These are phyloP conservation scores for Goniozus legneri DNA, from an alignment of 1,140 invertebrate species.

Conservation along the genomic window DNA sequence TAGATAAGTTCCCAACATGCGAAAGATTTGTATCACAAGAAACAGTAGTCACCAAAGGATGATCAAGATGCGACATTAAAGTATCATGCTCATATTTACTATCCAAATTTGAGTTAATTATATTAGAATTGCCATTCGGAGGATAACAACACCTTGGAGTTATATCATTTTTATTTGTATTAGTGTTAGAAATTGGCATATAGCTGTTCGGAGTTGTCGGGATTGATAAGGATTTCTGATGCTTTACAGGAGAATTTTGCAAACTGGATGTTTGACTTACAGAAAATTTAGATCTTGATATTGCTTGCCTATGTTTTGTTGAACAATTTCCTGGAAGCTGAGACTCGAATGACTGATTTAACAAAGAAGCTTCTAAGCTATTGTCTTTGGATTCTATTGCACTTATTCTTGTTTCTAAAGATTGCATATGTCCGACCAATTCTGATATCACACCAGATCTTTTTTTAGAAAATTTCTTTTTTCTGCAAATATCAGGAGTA, in stretches of 20 bases:
- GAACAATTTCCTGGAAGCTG: slow-evolving; percentile 6
- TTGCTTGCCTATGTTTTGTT: slow-evolving; percentile 16
- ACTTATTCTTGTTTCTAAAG: slow-evolving; percentile 58
- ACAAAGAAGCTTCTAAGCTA: slow-evolving; percentile 28
- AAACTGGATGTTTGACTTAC: slow-evolving; percentile 35
- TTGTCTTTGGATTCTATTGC: slow-evolving; percentile 49
- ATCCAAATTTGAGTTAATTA: slow-evolving; percentile 22
- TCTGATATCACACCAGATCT: slow-evolving; percentile 59
- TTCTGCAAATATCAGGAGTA: slow-evolving; percentile 38
- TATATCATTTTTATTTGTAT: slow-evolving; percentile 17
- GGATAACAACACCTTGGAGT: slow-evolving; percentile 1
- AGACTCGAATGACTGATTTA: slow-evolving; percentile 27
- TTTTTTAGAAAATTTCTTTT: slow-evolving; percentile 38
- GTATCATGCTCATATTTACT: slow-evolving; percentile 34
- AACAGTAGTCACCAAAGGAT: slow-evolving; percentile 17
- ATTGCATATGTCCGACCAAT: slow-evolving; percentile 61
- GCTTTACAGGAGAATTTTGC: slow-evolving; percentile 33
- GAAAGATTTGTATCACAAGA: slow-evolving; percentile 24
- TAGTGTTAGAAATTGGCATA: slow-evolving; percentile 22
- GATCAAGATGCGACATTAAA: slow-evolving; percentile 29
- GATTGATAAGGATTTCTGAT: slow-evolving; percentile 31
- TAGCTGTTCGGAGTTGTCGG: slow-evolving; percentile 36
- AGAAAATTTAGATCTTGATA: slow-evolving; percentile 27
- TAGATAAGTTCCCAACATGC: slow-evolving; percentile 29
- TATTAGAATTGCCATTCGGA: slow-evolving; percentile 17